Evolutionary conservation across 2,797 vertebrate species (phyloP).

Genomic region (Neomorphus geoffroyi): DNA sequence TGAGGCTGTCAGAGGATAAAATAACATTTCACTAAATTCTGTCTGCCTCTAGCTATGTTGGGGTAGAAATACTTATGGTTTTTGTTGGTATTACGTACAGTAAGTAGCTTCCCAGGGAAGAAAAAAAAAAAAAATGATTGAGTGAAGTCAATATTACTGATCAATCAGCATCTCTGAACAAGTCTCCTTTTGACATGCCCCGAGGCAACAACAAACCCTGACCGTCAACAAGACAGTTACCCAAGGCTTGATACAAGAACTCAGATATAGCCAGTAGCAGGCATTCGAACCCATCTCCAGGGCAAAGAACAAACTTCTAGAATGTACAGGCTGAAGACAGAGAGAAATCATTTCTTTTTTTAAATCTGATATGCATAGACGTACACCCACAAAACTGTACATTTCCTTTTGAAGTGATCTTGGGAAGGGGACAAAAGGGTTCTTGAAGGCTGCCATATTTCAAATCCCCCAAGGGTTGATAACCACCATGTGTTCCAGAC

Average conservation of each 20-base stretch:
- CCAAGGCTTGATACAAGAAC: neutral
- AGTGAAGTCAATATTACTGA: slow-evolving; percentile 51
- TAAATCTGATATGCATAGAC: neutral
- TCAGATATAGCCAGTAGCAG: slow-evolving; percentile 15
- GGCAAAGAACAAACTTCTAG: neutral
- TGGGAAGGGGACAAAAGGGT: neutral
- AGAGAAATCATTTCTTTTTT: neutral
- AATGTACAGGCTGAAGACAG: neutral
- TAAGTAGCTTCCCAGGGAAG: slow-evolving; percentile 21
- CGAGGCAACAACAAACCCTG: slow-evolving; percentile 54
- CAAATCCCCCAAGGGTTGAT: neutral
- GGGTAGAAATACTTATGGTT: neutral
- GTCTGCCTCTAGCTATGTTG: slow-evolving; percentile 34
- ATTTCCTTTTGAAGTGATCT: neutral
- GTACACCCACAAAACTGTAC: neutral
- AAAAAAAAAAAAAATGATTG: neutral
- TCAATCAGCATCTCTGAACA: slow-evolving; percentile 53
- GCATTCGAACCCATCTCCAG: neutral
- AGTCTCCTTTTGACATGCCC: slow-evolving; percentile 59
- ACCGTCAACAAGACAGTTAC: slow-evolving; percentile 48
- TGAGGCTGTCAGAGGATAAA: slow-evolving; percentile 59
- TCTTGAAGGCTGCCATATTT: neutral
- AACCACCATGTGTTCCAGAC: neutral
- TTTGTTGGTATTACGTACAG: neutral
- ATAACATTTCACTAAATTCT: slow-evolving; percentile 51